phyloP scores from a whole-genome alignment of 2,113 vertebrate genomes.

The Pelecanoides urinatrix region DNA sequence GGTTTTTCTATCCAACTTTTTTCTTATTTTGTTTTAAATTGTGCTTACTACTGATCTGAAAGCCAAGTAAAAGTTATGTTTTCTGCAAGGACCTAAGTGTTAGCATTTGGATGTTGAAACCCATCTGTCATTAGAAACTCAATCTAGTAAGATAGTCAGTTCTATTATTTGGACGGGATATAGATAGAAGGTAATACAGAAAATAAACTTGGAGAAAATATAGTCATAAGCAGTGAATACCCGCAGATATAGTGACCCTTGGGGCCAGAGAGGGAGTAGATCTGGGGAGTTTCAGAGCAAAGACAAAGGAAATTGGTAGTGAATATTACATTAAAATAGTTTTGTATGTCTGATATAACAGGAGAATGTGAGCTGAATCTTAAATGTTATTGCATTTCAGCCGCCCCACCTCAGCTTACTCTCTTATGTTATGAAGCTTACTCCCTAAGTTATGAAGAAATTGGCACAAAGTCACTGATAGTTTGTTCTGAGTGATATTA shows the following conservation, averaged over 20 bases:
- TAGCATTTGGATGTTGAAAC: not conserved
- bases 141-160: not conserved
- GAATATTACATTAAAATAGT: not conserved
- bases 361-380: not conserved
- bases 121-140: not conserved
- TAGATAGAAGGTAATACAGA: not conserved
- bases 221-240: not conserved
- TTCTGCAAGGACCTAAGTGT: not conserved
- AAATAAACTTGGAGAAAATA: not conserved
- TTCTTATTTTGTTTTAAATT: not conserved
- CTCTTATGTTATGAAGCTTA: not conserved
- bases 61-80: not conserved
- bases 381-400: not conserved
- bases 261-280: not conserved
- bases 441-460: not conserved
- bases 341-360: not conserved
- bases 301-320: not conserved
- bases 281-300: not conserved
- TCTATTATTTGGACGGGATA: not conserved
- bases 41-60: not conserved
- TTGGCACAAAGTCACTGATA: not conserved
- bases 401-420: not conserved
- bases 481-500: not conserved
- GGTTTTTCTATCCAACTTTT: not conserved
- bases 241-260: not conserved